phyloP scores from a whole-genome alignment of 2,113 vertebrate genomes.

The Panthera uncia region DNA sequence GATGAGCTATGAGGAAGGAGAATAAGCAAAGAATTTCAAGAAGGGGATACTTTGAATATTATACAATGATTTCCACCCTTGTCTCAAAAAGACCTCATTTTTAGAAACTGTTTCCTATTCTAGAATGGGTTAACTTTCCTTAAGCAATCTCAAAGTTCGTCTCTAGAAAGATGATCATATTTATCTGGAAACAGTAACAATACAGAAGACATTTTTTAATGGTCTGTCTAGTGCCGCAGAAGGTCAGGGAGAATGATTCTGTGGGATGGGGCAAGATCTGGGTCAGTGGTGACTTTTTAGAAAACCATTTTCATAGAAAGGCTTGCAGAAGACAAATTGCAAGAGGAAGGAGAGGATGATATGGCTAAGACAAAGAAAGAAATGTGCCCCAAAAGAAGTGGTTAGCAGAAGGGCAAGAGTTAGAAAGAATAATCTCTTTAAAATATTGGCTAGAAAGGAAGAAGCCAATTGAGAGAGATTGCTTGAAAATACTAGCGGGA shows the following conservation, averaged over 20 bases:
- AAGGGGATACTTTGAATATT: neutral
- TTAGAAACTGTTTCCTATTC: neutral
- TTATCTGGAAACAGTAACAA: neutral
- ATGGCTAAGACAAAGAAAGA: neutral
- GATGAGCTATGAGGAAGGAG: neutral
- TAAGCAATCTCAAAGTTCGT: neutral
- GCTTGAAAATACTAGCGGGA: neutral
- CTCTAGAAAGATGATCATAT: neutral
- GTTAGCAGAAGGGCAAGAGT: neutral
- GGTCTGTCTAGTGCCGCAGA: neutral
- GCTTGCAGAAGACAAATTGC: conserved; percentile 5
- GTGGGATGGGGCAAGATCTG: neutral
- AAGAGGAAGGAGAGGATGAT: neutral
- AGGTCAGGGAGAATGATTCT: neutral
- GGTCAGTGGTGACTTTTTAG: conserved; percentile 10
- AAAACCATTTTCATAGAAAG: neutral
- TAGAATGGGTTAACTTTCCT: neutral
- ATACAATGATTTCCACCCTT: neutral
- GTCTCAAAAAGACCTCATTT: neutral
- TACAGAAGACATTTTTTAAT: neutral
- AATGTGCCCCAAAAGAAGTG: neutral
- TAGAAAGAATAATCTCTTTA: conserved; percentile 5
- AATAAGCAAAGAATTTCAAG: neutral
- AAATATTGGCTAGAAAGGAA: neutral
- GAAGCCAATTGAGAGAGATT: neutral